Conservation (phyloP, 1,140 invertebrate species). For the Drosophila azteca region DNA sequence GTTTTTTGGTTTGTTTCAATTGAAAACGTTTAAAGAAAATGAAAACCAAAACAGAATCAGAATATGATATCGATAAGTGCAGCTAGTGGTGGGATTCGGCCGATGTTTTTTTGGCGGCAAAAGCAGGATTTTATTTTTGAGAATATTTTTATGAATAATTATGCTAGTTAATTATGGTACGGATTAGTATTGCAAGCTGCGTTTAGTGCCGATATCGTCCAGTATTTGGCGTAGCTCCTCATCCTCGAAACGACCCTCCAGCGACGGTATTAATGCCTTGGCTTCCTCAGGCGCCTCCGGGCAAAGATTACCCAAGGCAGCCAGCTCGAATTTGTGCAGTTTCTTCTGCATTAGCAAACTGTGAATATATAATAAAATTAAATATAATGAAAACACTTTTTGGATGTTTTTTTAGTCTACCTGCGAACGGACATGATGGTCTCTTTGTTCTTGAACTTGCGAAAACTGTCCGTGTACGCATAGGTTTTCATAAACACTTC, state of each 20-base stretch:
- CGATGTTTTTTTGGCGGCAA: too few relatives aligned
- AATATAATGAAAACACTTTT: not conserved
- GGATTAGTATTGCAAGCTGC: slow-evolving; percentile 96
- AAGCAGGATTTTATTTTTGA: not conserved
- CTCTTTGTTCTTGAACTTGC: slow-evolving; percentile 99
- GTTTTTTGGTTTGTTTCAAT: not conserved
- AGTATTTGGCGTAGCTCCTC: slow-evolving; percentile 96
- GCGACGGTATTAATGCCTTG: slow-evolving; percentile 97
- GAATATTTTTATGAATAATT: not conserved
- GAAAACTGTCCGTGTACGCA: slow-evolving; percentile 97
- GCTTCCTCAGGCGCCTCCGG: slow-evolving; percentile 99
- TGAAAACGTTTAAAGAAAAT: not conserved
- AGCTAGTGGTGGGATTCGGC: too few relatives aligned
- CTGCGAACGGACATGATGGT: slow-evolving; percentile 97
- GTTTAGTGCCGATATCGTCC: slow-evolving; percentile 98
- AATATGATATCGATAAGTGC: not conserved
- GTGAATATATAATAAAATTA: slow-evolving; percentile 68
- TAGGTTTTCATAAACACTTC: slow-evolving; percentile 99
- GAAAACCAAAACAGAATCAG: not conserved
- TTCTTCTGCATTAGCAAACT: slow-evolving; percentile 97
- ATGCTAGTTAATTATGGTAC: not conserved
- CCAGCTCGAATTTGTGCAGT: slow-evolving; percentile 99
- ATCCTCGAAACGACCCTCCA: slow-evolving; percentile 98
- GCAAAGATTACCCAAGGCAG: slow-evolving; percentile 98
- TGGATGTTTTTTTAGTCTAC: slow-evolving; percentile 84